Percentiles rank a stretch among this genome's conserved stretches.
These are phyloP conservation scores for Polypterus senegalus DNA, from an alignment of 2,113 vertebrate genomes.

Conservation along the genomic window DNA sequence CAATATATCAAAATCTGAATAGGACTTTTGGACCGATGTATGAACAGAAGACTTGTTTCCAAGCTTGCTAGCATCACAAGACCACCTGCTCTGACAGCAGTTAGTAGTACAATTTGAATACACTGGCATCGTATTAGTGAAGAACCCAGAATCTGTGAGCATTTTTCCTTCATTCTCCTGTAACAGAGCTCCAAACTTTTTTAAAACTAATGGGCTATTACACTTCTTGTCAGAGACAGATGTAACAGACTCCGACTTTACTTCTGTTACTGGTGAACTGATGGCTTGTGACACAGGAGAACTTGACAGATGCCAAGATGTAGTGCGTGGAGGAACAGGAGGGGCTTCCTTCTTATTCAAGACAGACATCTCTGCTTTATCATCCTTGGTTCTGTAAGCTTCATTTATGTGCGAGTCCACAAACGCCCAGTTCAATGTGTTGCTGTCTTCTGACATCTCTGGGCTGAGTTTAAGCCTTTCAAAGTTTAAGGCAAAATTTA, in stretches of 20 bases:
- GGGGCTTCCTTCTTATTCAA: constrained; percentile 49
- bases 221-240: constrained; percentile 36
- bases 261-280: constrained; percentile 43
- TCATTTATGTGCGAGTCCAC: constrained; percentile 19
- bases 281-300: constrained; percentile 35
- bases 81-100: constrained; percentile 64
- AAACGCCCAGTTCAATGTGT: constrained; percentile 45
- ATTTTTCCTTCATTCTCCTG: constrained; percentile 53
- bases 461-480: constrained; percentile 32
- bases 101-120: constrained; percentile 41
- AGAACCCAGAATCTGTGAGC: constrained; percentile 32
- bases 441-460: constrained; percentile 46
- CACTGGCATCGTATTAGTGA: constrained; percentile 31
- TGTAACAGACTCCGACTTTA: constrained; percentile 31
- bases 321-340: constrained; percentile 69
- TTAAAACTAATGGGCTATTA: constrained; percentile 41
- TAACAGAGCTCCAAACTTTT: constrained; percentile 43
- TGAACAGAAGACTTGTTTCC: constrained; percentile 39
- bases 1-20: constrained; percentile 54
- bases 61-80: constrained; percentile 50
- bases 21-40: constrained; percentile 57
- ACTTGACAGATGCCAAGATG: constrained; percentile 65
- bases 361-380: constrained; percentile 23
- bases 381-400: constrained; percentile 23
- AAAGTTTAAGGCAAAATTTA: constrained; percentile 23